Base-by-base conservation (phyloP, 2,888 invertebrate genomes). In the Ypsolopha scabrella region DNA sequence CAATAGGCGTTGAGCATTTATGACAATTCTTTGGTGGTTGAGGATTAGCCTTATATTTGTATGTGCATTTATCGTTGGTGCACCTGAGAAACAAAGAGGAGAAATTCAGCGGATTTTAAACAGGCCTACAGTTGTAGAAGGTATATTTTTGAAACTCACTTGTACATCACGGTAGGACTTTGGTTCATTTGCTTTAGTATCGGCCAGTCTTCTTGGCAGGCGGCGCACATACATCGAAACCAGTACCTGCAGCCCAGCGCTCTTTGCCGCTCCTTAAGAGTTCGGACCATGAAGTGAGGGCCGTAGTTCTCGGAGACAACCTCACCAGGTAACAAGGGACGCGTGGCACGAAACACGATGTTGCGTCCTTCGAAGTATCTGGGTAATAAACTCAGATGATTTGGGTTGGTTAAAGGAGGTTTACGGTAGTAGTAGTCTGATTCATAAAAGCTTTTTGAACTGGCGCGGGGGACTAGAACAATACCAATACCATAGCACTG, bases 291-390 rank as follows among this genome's bases (percentile, higher is more conserved):
- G 67, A 93, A 95, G 60, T 93, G 88, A 0, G 94, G 94, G 0
- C 95, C 95, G 69, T 96, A 96, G 77, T 95, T 95, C 65, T 95
- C 95, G 0, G 92, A 90, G 0, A 95, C 88, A n/a, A 89, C 66
- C 43, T 93, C 92, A 0, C 92, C 92, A 0, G 88, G 73, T 6
- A 79, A 66, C 50, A 94, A 72, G 0, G 93, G 91, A 6, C 92
- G 88, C 0, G 88, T 87, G 0, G 93, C 90, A 7, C 90, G 87
- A 1, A 95, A 80, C 0, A 95, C 89, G 49, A 96, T 90, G 52
- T 89, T 88, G 53, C 90, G 90, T 0, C 94, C 94, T 38, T 90
- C 88, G 65, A 94, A 95, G 71, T 92, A 92, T 64, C 95, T 93
- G 59, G 36, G 69, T 72, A 10, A n/a, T n/a, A n/a, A n/a, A n/a